Evolutionary conservation across 92 coral and sea anemone species (phyloP).

Genomic region (Epizoanthus ramosus): DNA sequence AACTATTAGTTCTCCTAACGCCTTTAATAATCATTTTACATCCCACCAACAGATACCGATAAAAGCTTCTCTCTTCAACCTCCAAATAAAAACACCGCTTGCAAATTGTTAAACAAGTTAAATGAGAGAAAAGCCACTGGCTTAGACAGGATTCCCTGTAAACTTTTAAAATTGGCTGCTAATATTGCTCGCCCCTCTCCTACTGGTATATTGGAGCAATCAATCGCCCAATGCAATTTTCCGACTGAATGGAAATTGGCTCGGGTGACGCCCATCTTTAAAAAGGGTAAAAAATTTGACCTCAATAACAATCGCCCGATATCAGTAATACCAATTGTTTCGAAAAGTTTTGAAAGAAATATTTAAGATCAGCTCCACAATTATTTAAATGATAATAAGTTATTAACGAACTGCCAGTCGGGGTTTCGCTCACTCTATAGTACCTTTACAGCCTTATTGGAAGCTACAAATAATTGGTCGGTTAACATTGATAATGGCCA

Average conservation of each 20-base stretch:
- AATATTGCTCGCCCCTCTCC: no score
- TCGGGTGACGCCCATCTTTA: constrained; percentile 44
- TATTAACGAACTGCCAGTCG: no score
- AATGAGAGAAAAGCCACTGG: constrained; percentile 43
- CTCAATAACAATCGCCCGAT: not conserved
- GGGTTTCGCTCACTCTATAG: no score
- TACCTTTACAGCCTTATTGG: no score
- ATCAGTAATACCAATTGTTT: no score
- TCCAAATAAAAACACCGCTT: constrained; percentile 8
- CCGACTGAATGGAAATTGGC: constrained; percentile 58
- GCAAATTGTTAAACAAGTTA: constrained; percentile 21
- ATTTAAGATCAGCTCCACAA: no score
- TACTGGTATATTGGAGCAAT: constrained; percentile 44
- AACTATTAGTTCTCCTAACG: not conserved
- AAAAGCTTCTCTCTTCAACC: constrained; percentile 15
- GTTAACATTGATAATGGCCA: no score
- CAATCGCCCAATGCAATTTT: constrained; percentile 41
- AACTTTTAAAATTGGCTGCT: no score
- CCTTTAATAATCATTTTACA: constrained; percentile 53
- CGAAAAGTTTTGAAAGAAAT: no score
- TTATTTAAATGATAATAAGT: no score
- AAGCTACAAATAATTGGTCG: no score
- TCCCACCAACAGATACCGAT: constrained; percentile 43
- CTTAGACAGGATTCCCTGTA: constrained; percentile 40
- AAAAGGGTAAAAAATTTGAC: constrained; percentile 30